Evolutionary conservation across 2,113 vertebrate species (phyloP), one percentile per base, ranked within the genome.

Genomic region (Callorhinus ursinus): DNA sequence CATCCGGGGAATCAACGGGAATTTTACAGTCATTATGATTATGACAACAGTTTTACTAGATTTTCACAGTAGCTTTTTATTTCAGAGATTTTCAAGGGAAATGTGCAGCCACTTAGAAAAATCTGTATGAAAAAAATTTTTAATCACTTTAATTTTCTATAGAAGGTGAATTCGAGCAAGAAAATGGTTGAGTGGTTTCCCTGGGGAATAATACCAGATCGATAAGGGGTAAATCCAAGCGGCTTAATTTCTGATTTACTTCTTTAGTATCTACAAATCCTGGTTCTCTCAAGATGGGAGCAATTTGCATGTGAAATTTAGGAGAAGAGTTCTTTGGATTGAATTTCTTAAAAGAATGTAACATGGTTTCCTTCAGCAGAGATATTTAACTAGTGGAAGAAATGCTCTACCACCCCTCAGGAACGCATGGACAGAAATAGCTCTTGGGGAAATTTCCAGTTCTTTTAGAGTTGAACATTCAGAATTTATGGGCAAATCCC

Each of bases 191-290:
- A 85, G 42, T 59, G 28, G 46, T 69, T 95, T 95, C 96, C 90
- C 82, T 0, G 1, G 94, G 90, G 94, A 90, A 49, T 96, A 84
- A 97, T 82, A 85, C 57, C 51, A 81, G 91, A 93, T 96, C 72
- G 89, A 67, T 97, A 90, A 95, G 63, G 90, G 90, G 93, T 91
- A 82, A 95, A 95, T 94, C 94, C 77, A 91, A 93, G 90, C 46
- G 55, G 88, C 88, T 96, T 97, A 97, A 94, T 94, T 98, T 97
- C 93, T 95, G 86, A 96, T 97, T 96, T 94, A 90, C 81, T 97
- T 76, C 88, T 95, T 96, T 96, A 85, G 96, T 95, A 93, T 90
- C 67, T 96, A 88, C 90, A 96, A 97, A 97, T 98, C 96, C 95
- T 67, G 16, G 39, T 90, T 97, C 63, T 96, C 84, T 97, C 81